Conservation (phyloP, 1,140 invertebrate genomes). For the Drosophila paulistorum region DNA sequence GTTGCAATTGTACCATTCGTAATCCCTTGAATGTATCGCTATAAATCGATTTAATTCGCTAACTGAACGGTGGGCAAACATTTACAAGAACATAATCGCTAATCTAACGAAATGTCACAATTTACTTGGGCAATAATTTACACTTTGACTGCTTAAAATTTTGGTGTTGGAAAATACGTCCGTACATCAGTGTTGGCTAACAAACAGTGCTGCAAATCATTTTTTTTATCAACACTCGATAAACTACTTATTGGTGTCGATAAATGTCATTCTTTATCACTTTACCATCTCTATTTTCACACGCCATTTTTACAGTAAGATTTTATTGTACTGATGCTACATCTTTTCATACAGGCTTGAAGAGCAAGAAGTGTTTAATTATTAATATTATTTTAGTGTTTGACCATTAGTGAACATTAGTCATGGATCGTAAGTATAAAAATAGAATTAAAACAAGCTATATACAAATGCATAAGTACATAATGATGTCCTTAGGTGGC, state of each 20-base stretch:
- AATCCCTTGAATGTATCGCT: neutral
- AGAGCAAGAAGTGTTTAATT: constrained; percentile 18
- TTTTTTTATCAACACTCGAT: neutral
- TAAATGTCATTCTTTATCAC: neutral
- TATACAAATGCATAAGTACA: constrained; percentile 16
- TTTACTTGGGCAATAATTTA: too few species aligned
- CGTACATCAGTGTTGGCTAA: too few species aligned
- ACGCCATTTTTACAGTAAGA: constrained; percentile 70
- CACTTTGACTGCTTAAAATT: too few species aligned
- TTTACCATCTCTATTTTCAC: constrained; percentile 36
- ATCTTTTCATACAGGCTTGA: constrained; percentile 1
- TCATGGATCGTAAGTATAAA: constrained; percentile 69
- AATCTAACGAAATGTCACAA: too few species aligned
- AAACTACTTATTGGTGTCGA: neutral
- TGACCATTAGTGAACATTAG: constrained; percentile 17
- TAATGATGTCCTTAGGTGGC: constrained; percentile 55
- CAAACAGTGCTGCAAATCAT: too few species aligned
- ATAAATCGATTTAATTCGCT: neutral
- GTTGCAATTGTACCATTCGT: neutral
- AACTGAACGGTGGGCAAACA: neutral
- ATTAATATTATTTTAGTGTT: constrained; percentile 20
- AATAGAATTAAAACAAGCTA: constrained; percentile 4
- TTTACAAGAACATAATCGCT: too few species aligned
- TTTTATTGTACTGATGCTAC: constrained; percentile 48
- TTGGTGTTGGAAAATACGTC: too few species aligned